phyloP scores from a whole-genome alignment of 2,797 vertebrate species.

The Enteromius trimaculatus region DNA sequence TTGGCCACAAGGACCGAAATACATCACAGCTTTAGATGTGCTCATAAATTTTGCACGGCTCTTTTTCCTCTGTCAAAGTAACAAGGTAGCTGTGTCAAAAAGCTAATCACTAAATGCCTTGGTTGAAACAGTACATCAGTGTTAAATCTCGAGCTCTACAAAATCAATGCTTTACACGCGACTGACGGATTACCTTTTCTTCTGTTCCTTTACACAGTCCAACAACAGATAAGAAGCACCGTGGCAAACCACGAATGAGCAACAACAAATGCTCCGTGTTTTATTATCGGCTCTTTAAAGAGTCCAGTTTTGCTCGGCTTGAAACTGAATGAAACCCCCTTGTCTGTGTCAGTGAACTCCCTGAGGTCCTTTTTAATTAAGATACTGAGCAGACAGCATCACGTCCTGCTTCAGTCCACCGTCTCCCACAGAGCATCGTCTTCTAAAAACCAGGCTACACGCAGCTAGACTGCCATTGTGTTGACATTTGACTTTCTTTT shows the following conservation, averaged over 20 bases:
- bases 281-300: conserved; percentile 4
- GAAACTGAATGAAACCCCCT: conserved; percentile 55
- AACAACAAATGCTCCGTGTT: conserved; percentile 2
- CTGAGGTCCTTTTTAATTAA: conserved; percentile 67
- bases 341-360: conserved; percentile 60
- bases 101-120: conserved; percentile 34
- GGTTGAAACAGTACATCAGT: conserved; percentile 6
- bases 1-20: conserved; percentile 14
- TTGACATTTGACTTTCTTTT: conserved; percentile 68
- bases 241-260: not conserved
- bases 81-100: conserved; percentile 19
- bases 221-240: not conserved
- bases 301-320: not conserved
- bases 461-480: conserved; percentile 57
- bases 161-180: not conserved
- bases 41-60: not conserved
- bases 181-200: not conserved
- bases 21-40: conserved; percentile 38
- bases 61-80: conserved; percentile 9
- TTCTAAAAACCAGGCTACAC: conserved; percentile 67
- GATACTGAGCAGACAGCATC: conserved; percentile 40
- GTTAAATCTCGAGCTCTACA: conserved; percentile 25
- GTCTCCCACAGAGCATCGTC: conserved; percentile 51
- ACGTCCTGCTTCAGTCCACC: conserved; percentile 59
- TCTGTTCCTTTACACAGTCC: not conserved